These are phyloP conservation scores for Cinclus cinclus DNA, from an alignment of 2,113 vertebrate species.

Conservation along the genomic window DNA sequence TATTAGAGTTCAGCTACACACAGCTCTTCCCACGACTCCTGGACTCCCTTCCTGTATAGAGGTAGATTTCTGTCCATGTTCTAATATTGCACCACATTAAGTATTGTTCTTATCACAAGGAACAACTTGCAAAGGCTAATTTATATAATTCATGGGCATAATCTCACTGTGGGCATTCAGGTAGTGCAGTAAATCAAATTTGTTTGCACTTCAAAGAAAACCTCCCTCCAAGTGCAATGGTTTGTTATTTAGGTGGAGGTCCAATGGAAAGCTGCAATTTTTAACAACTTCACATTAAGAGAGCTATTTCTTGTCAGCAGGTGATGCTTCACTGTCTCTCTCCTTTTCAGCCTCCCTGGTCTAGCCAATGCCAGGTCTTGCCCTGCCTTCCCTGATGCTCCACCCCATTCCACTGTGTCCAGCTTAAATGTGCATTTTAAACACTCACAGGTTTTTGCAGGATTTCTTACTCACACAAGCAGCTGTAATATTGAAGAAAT, in stretches of 20 bases:
- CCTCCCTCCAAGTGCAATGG: not conserved
- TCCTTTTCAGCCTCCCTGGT: not conserved
- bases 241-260: not conserved
- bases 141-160: not conserved
- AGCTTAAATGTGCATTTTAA: not conserved
- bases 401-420: not conserved
- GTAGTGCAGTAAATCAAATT: not conserved
- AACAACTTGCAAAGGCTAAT: not conserved
- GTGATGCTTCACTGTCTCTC: not conserved
- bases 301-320: not conserved
- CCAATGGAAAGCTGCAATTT: not conserved
- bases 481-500: not conserved
- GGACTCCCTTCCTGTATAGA: conserved; percentile 19
- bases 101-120: not conserved
- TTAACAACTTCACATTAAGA: not conserved
- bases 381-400: not conserved
- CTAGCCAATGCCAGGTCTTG: not conserved
- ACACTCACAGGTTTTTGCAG: not conserved
- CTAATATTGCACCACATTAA: conserved; percentile 10
- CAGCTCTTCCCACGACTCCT: not conserved
- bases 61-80: conserved; percentile 50
- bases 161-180: not conserved
- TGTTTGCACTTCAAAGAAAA: not conserved
- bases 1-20: not conserved
- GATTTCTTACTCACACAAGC: not conserved